A percentile compares a stretch with the other conserved stretches of the same genome.
These are phyloP conservation scores for Colletes gigas DNA, from an alignment of 1,140 invertebrate genomes.

Conservation along the genomic window DNA sequence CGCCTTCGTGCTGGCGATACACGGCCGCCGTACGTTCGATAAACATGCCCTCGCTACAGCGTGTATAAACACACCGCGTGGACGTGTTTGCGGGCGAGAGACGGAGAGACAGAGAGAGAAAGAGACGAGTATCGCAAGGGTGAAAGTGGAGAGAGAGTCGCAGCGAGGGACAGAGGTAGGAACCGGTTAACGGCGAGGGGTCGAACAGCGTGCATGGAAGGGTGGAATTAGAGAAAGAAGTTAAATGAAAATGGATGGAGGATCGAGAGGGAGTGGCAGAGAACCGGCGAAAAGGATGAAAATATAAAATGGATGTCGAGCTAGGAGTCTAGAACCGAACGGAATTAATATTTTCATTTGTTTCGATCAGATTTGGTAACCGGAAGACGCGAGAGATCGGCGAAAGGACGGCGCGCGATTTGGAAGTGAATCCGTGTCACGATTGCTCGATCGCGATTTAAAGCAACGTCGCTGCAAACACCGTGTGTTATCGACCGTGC, in stretches of 20 bases:
- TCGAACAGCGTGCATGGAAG: constrained; percentile 18
- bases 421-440: constrained; percentile 71
- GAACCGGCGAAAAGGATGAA: background rate
- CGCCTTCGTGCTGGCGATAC: constrained; percentile 60
- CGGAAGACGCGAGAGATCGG: background rate
- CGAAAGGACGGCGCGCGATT: background rate
- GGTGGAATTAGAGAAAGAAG: constrained; percentile 44
- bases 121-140: background rate
- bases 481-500: constrained; percentile 52
- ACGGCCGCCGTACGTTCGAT: constrained; percentile 56
- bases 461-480: constrained; percentile 47
- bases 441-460: constrained; percentile 49
- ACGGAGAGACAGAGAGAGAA: background rate
- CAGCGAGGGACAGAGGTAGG: constrained; percentile 8
- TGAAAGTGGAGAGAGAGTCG: background rate
- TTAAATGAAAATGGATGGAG: constrained; percentile 42
- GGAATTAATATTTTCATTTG: background rate
- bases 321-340: background rate
- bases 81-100: constrained; percentile 33
- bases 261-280: background rate
- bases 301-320: too few relatives aligned
- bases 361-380: too few relatives aligned
- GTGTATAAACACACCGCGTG: constrained; percentile 47
- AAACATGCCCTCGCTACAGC: constrained; percentile 62
- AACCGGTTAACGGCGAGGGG: constrained; percentile 23